phyloP scores from a whole-genome alignment of 2,113 vertebrate genomes.

The Ictalurus punctatus region DNA sequence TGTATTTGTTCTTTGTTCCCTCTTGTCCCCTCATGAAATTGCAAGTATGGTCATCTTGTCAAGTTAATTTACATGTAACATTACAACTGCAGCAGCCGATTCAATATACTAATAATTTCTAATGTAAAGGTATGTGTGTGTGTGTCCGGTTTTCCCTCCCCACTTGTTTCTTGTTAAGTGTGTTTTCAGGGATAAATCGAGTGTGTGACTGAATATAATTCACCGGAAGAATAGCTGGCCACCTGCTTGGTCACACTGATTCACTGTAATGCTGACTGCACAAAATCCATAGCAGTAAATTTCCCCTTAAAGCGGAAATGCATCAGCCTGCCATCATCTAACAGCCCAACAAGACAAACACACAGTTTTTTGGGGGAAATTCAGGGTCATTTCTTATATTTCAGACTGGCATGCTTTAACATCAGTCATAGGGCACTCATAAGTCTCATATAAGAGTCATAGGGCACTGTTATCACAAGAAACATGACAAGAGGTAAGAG shows the following conservation, averaged over 20 bases:
- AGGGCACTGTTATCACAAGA: neutral
- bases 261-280: conserved; percentile 70
- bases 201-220: conserved; percentile 77
- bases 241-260: conserved; percentile 74
- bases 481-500: neutral
- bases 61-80: conserved; percentile 30
- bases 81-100: conserved; percentile 22
- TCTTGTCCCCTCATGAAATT: neutral
- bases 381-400: neutral
- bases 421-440: neutral
- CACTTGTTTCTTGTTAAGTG: conserved; percentile 63
- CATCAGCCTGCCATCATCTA: conserved; percentile 60
- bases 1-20: neutral
- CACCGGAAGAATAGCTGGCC: conserved; percentile 66
- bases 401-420: neutral
- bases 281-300: conserved; percentile 75
- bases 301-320: conserved; percentile 65
- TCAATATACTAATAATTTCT: conserved; percentile 5
- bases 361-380: conserved; percentile 1
- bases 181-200: conserved; percentile 74
- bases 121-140: neutral
- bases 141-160: conserved; percentile 5
- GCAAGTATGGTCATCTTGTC: neutral
- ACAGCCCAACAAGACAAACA: conserved; percentile 58
- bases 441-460: neutral